Evolutionary conservation across 2,113 vertebrate species (phyloP), one percentile per base, ranked within the genome.

Genomic region (Pseudorhombus dupliciocellatus): DNA sequence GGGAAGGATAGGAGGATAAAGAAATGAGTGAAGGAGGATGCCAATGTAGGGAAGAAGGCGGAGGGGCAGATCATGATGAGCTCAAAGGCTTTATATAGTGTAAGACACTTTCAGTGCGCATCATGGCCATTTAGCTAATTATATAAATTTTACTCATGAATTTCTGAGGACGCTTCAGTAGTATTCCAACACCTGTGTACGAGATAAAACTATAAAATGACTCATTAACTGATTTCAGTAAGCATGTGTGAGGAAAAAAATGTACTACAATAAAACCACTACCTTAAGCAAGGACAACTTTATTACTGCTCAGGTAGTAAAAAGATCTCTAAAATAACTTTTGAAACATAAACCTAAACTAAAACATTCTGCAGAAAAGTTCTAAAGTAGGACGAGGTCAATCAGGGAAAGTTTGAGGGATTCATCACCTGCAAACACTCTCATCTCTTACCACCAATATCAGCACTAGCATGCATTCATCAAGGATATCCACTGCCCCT

Each of bases 251-350:
- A 44, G n/a, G 52, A 65, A 1, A 60, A 46, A 51, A 54, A 64
- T 15, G 26, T 10, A 52, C 7, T 9, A 4, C 42, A 57, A 1
- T 15, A 52, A 63, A 51, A 51, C 5, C 51, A 28, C 84, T 87
- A 78, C 84, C 79, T 87, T 88, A 80, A 91, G 84, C 85, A 92
- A 90, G 86, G 64, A 90, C 85, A 67, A 84, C 83, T 93, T 92
- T 92, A 91, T 91, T 92, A 86, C 86, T 91, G 87, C 82, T 91
- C 70, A 86, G 86, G 85, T 92, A 91, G 84, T 86, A 92, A 91
- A 92, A 90, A 80, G 6, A 72, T 85, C 67, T 89, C 90, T 88
- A 89, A 86, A 92, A 89, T 88, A 66, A 92, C 88, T 88, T 87
- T 83, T 87, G 25, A 89, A 88, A 90, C 87, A 90, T 78, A 85